Evolutionary conservation across 2,113 vertebrate species (phyloP).

Genomic region (Semicossyphus pulcher): DNA sequence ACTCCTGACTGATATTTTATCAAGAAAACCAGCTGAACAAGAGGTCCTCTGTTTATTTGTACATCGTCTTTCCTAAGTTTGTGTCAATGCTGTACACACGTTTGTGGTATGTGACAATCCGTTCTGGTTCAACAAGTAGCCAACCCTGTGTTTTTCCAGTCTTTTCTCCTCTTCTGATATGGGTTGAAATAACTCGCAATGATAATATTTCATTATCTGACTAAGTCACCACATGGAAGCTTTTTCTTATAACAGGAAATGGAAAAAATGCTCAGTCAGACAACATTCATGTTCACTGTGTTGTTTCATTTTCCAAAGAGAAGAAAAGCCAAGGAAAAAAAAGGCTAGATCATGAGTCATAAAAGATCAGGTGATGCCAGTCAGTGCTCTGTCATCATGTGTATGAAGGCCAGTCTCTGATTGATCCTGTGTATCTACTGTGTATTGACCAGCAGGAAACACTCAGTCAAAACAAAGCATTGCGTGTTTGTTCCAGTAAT

Average conservation of each 20-base stretch:
- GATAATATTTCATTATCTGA: constrained; percentile 2
- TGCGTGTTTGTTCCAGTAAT: constrained; percentile 24
- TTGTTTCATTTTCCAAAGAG: constrained; percentile 17
- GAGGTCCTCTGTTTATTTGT: constrained; percentile 1
- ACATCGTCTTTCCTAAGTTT: background rate
- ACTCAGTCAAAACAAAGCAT: constrained; percentile 11
- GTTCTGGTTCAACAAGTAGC: background rate
- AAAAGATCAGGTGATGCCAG: constrained; percentile 14
- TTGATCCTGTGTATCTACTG: constrained; percentile 36
- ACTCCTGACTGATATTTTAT: background rate
- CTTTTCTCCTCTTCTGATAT: constrained; percentile 1
- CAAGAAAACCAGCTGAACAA: constrained; percentile 2
- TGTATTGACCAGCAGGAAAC: constrained; percentile 12
- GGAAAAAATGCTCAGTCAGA: constrained; percentile 19
- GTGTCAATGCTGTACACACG: background rate
- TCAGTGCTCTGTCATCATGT: background rate
- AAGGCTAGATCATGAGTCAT: background rate
- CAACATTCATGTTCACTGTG: background rate
- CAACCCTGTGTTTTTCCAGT: background rate
- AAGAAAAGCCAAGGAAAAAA: too few relatives aligned
- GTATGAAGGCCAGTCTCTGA: background rate
- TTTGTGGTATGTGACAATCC: background rate
- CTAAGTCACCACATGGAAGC: background rate
- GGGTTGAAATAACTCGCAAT: background rate
- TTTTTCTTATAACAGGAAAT: constrained; percentile 25